Conservation (phyloP, 2,888 invertebrate genomes). For the Apocheima hispidaria region DNA sequence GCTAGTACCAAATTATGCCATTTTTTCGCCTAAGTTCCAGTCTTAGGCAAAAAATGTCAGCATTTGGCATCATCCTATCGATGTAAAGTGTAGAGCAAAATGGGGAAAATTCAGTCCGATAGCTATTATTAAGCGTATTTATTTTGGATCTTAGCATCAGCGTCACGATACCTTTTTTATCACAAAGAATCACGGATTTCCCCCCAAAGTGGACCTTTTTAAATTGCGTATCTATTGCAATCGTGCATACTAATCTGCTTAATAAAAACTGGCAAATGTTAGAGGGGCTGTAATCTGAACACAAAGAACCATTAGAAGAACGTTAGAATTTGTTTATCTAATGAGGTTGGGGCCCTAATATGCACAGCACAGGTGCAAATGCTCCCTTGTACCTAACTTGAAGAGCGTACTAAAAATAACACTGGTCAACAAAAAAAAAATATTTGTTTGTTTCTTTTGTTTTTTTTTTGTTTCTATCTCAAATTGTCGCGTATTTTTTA, state of each 20-base stretch:
- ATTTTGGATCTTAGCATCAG: background rate
- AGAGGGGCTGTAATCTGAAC: conserved; percentile 32
- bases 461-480: too few species aligned
- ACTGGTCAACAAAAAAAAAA: too few species aligned
- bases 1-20: too few species aligned
- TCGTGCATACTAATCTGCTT: conserved; percentile 33
- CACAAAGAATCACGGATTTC: conserved; percentile 22
- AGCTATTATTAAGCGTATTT: background rate
- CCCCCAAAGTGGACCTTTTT: conserved; percentile 27
- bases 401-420: background rate
- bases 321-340: conserved; percentile 41
- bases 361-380: conserved; percentile 31
- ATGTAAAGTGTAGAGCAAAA: too few species aligned
- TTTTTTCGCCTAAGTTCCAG: too few species aligned
- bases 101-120: background rate
- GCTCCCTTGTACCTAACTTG: background rate
- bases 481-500: too few species aligned
- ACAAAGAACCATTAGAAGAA: conserved; percentile 36
- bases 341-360: conserved; percentile 32
- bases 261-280: conserved; percentile 17
- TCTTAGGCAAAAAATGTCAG: background rate
- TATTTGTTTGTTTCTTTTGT: too few species aligned
- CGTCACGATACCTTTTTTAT: conserved; percentile 7
- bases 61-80: too few species aligned
- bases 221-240: conserved; percentile 8